These are phyloP conservation scores for Fulica atra DNA, from an alignment of 2,113 vertebrate species.

Conservation along the genomic window DNA sequence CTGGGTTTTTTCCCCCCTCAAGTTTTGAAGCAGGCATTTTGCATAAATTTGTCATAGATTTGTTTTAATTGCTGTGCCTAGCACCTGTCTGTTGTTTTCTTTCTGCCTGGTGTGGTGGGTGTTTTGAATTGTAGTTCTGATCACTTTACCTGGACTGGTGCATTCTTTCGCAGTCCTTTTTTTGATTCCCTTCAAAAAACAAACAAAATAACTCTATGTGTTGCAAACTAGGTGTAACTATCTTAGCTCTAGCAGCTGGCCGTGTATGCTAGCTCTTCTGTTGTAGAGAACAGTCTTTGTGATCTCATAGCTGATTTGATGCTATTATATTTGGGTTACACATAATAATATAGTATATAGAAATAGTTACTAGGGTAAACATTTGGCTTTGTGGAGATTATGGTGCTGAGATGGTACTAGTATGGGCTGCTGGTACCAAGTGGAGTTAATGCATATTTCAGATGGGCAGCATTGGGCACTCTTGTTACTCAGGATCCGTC, in stretches of 20 bases:
- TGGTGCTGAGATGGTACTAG: neutral
- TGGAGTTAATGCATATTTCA: neutral
- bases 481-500: neutral
- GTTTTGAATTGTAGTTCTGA: neutral
- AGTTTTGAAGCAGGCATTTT: neutral
- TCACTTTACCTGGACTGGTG: neutral
- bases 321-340: neutral
- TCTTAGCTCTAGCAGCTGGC: neutral
- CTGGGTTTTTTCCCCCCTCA: neutral
- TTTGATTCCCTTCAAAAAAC: neutral
- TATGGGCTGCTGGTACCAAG: neutral
- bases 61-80: neutral
- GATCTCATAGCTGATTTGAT: neutral
- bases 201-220: neutral
- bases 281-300: neutral
- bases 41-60: neutral
- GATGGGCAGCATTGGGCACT: neutral
- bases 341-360: neutral
- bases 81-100: conserved; percentile 5
- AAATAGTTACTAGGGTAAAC: neutral
- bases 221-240: neutral
- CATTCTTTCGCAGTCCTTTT: neutral
- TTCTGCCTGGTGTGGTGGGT: neutral
- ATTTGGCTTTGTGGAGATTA: neutral
- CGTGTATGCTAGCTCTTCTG: neutral